A percentile compares a stretch with the other conserved stretches of the same genome.
Evolutionary conservation across 2,113 vertebrate species (phyloP).

Genomic region (Phalacrocorax pelagicus): DNA sequence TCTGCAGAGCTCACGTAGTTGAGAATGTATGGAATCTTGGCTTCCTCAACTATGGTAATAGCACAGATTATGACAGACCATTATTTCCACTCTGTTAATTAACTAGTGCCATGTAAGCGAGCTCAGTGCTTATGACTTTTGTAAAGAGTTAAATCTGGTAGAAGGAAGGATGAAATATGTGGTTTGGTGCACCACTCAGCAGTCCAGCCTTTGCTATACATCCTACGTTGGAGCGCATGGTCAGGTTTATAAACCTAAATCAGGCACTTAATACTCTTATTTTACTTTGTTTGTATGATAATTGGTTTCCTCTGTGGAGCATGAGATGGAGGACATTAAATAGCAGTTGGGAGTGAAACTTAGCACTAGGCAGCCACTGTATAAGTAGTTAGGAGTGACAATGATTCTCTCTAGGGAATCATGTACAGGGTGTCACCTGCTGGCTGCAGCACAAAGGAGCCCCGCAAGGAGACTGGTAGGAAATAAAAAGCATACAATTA

Average conservation of each 20-base stretch:
- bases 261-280: not conserved
- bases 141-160: not conserved
- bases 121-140: not conserved
- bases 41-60: not conserved
- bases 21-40: not conserved
- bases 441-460: slow-evolving; percentile 28
- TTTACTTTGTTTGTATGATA: not conserved
- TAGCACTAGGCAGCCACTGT: not conserved
- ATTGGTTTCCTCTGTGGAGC: not conserved
- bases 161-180: not conserved
- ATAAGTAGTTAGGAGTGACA: not conserved
- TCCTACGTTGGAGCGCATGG: not conserved
- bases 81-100: not conserved
- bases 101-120: not conserved
- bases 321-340: not conserved
- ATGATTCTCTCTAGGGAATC: not conserved
- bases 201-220: not conserved
- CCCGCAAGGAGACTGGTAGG: not conserved
- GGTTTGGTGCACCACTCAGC: not conserved
- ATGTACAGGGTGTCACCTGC: not conserved
- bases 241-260: not conserved
- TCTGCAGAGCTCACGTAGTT: not conserved
- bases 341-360: not conserved
- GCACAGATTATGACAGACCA: not conserved
- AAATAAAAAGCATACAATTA: slow-evolving; percentile 54